A percentile compares a stretch with the other conserved stretches of the same genome.
Evolutionary conservation across 2,113 vertebrate genomes (phyloP).

Genomic region (Tricholaema leucomelas): DNA sequence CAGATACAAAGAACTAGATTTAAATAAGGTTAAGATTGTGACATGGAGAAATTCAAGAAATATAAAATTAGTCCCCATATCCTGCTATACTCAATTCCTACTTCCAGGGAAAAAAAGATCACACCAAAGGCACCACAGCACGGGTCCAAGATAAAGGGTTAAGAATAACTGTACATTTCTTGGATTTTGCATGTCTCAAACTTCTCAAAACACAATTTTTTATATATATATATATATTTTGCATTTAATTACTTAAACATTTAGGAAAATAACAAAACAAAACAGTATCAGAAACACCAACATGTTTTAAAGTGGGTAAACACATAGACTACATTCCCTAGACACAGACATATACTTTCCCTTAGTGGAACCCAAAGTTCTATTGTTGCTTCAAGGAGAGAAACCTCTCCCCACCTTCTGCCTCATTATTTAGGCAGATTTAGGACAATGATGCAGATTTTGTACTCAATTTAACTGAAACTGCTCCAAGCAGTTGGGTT

Average conservation of each 20-base stretch:
- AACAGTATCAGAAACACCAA: conserved; percentile 67
- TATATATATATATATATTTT: background rate
- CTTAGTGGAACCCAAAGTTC: conserved; percentile 25
- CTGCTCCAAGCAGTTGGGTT: conserved; percentile 40
- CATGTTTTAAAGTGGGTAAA: conserved; percentile 63
- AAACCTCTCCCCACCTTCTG: background rate
- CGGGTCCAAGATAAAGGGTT: conserved; percentile 20
- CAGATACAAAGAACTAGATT: conserved; percentile 67
- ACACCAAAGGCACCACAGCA: conserved; percentile 57
- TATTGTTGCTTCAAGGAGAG: conserved; percentile 45
- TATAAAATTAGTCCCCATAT: conserved; percentile 30
- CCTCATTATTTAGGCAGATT: conserved; percentile 52
- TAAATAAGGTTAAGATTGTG: conserved; percentile 65
- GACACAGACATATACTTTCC: conserved; percentile 23
- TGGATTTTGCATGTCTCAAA: conserved; percentile 70
- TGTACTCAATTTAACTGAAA: conserved; percentile 40
- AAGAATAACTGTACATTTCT: conserved; percentile 49
- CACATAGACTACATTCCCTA: conserved; percentile 55
- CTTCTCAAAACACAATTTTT: conserved; percentile 50
- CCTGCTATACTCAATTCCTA: conserved; percentile 28
- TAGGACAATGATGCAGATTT: conserved; percentile 63
- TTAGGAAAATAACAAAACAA: conserved; percentile 37
- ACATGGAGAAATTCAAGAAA: conserved; percentile 70
- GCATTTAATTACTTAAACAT: conserved; percentile 56
- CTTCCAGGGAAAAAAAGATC: conserved; percentile 48